phyloP scores from a whole-genome alignment of 2,113 vertebrate genomes.

The Nannospalax galili region DNA sequence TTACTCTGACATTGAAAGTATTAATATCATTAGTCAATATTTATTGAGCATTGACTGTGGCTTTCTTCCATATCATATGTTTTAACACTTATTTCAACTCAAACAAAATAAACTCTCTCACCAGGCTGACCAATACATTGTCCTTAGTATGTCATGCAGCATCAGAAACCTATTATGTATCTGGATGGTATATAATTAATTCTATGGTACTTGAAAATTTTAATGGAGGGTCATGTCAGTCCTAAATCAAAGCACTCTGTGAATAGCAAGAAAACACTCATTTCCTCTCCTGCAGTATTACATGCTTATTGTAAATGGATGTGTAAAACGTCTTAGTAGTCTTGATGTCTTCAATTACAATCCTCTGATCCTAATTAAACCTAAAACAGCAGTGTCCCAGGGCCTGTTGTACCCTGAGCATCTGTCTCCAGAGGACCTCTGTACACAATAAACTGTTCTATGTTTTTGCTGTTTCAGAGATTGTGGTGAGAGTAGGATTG shows the following conservation, averaged over 20 bases:
- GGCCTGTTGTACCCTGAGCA: neutral
- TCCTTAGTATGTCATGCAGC: no score
- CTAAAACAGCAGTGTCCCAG: neutral
- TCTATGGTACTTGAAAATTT: neutral
- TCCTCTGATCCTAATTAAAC: constrained; percentile 35
- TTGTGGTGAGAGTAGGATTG: neutral
- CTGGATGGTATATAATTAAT: neutral
- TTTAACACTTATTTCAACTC: neutral
- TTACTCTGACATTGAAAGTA: neutral
- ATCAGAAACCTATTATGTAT: neutral
- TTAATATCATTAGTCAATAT: neutral
- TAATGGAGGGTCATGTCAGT: neutral
- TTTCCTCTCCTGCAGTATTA: neutral
- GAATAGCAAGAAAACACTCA: neutral
- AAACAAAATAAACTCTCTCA: neutral
- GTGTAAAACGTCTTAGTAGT: neutral
- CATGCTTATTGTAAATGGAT: neutral
- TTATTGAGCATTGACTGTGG: neutral
- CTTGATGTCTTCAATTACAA: constrained; percentile 26
- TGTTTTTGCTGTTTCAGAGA: neutral
- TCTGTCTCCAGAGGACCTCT: neutral
- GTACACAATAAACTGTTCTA: neutral
- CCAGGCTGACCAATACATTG: neutral
- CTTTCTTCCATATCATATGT: neutral
- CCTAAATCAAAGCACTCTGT: neutral